Conservation (phyloP, 2,888 invertebrate genomes). For the Germaria angustata region DNA sequence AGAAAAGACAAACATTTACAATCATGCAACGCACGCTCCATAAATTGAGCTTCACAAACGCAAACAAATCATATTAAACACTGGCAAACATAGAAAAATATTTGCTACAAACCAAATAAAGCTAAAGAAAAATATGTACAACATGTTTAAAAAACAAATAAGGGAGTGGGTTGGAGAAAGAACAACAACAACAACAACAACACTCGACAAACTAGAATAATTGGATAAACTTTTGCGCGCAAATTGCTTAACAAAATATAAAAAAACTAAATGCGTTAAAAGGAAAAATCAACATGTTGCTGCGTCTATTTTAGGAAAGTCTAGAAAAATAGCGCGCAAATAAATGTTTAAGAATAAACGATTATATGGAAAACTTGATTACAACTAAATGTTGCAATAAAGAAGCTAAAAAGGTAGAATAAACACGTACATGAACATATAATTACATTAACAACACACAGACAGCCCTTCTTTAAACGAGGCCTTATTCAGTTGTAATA, state of each 20-base stretch:
- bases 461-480: slow-evolving; percentile 33
- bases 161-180: slow-evolving; percentile 55
- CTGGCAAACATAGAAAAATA: not conserved
- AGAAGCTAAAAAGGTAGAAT: not conserved
- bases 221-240: slow-evolving; percentile 61
- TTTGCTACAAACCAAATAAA: slow-evolving; percentile 29
- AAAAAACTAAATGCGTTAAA: slow-evolving; percentile 28
- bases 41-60: slow-evolving; percentile 17
- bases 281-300: slow-evolving; percentile 58
- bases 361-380: slow-evolving; percentile 28
- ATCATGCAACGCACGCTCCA: slow-evolving; percentile 49
- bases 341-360: slow-evolving; percentile 5
- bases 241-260: slow-evolving; percentile 51
- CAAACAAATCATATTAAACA: not conserved
- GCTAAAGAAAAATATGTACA: not conserved
- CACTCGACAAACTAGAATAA: slow-evolving; percentile 16
- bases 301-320: slow-evolving; percentile 63
- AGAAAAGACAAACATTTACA: not conserved
- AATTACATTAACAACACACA: not conserved
- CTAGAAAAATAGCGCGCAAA: slow-evolving; percentile 57
- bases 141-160: slow-evolving; percentile 8
- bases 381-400: slow-evolving; percentile 33
- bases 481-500: slow-evolving; percentile 1
- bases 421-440: not conserved
- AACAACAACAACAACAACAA: slow-evolving; percentile 23